Evolutionary conservation across 2,888 invertebrate genomes (phyloP).

Genomic region (Hedya salicella): DNA sequence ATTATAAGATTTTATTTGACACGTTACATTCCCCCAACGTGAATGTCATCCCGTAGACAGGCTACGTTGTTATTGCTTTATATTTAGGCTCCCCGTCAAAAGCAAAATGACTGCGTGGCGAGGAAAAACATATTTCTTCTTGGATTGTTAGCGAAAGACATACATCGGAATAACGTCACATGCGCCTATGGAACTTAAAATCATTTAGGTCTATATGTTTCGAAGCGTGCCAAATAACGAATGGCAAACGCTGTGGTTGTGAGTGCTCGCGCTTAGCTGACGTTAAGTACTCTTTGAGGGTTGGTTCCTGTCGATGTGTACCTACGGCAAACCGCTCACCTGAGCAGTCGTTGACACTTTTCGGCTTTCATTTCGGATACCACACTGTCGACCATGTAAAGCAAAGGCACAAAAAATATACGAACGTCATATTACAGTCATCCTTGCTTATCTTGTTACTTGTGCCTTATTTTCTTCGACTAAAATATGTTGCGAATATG

Average conservation of each 20-base stretch:
- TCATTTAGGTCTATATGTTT: background rate
- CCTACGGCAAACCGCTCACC: constrained; percentile 9
- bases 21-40: constrained; percentile 15
- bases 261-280: constrained; percentile 16
- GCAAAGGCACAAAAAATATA: background rate
- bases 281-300: constrained; percentile 29
- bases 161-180: background rate
- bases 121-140: constrained; percentile 27
- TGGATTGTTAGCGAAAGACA: constrained; percentile 19
- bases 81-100: constrained; percentile 26
- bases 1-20: constrained; percentile 31
- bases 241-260: background rate
- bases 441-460: no score
- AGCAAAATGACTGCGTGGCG: constrained; percentile 28
- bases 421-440: background rate
- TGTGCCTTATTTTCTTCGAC: no score
- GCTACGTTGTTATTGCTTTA: constrained; percentile 26
- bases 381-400: background rate
- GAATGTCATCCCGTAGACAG: constrained; percentile 21
- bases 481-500: no score
- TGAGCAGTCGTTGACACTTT: constrained; percentile 18
- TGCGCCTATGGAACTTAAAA: background rate
- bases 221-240: constrained; percentile 19
- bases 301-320: constrained; percentile 14
- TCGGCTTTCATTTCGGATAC: constrained; percentile 1